A percentile compares a stretch with the other conserved stretches of the same genome.
phyloP scores from a whole-genome alignment of 2,888 invertebrate genomes.

The Drosophila sordidapex region DNA sequence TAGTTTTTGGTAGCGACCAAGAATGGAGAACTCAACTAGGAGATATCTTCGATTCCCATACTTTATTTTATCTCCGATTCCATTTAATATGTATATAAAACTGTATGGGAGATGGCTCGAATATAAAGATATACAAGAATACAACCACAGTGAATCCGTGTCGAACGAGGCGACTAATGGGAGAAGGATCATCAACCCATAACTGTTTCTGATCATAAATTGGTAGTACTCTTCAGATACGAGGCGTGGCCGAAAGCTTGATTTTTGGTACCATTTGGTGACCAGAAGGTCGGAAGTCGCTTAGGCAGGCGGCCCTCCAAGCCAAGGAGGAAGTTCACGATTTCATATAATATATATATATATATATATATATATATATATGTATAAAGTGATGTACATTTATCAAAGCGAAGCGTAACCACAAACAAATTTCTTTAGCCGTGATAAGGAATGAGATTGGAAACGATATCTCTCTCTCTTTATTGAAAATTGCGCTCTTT shows the following conservation, averaged over 20 bases:
- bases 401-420: constrained; percentile 35
- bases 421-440: constrained; percentile 34
- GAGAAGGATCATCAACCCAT: background rate
- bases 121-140: no score
- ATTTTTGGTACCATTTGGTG: background rate
- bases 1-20: no score
- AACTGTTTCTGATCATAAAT: background rate
- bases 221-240: background rate
- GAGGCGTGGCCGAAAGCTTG: background rate
- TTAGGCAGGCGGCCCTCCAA: background rate
- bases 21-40: no score
- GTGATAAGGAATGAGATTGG: constrained; percentile 52
- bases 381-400: background rate
- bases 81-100: background rate
- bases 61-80: background rate
- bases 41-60: background rate
- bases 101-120: no score
- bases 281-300: background rate
- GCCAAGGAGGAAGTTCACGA: background rate
- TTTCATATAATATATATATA: background rate
- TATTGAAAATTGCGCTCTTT: constrained; percentile 37
- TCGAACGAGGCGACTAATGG: background rate
- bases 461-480: constrained; percentile 10
- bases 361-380: background rate
- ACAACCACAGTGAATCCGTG: background rate